A percentile compares a stretch with the other conserved stretches of the same genome.
phyloP scores from a whole-genome alignment of 2,888 invertebrate genomes.

The Cheilosia soror region DNA sequence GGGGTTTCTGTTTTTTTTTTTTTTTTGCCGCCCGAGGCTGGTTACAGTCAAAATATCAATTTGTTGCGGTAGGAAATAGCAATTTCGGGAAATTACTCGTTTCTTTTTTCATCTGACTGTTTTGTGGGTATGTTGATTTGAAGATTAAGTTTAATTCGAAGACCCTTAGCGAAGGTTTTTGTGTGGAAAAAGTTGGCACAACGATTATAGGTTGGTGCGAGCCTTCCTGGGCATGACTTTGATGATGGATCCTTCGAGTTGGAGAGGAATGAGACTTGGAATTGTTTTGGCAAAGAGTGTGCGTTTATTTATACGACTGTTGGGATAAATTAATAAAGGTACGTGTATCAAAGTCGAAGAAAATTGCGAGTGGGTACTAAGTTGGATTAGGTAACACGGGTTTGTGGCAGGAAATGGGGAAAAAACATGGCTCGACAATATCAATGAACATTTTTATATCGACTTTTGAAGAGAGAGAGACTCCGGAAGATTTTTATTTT shows the following conservation, averaged over 20 bases:
- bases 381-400: too few species aligned
- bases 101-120: constrained; percentile 7
- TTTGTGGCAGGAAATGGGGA: too few species aligned
- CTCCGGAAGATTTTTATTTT: too few species aligned
- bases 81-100: constrained; percentile 61
- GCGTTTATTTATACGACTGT: too few species aligned
- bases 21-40: constrained; percentile 6
- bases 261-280: constrained; percentile 54
- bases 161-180: constrained; percentile 41
- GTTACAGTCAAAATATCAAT: constrained; percentile 68
- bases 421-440: too few species aligned
- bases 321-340: too few species aligned
- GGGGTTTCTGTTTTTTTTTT: background rate
- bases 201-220: constrained; percentile 14
- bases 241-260: constrained; percentile 47
- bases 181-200: constrained; percentile 44
- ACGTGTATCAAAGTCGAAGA: too few species aligned
- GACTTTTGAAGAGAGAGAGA: too few species aligned
- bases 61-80: constrained; percentile 56
- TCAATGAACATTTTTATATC: too few species aligned
- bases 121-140: constrained; percentile 42
- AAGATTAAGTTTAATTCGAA: constrained; percentile 61
- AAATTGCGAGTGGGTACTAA: too few species aligned
- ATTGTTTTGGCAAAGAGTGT: constrained; percentile 19
- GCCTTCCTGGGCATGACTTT: background rate